Conservation (phyloP, 2,888 invertebrate genomes). For the Apodemia hepburni region DNA sequence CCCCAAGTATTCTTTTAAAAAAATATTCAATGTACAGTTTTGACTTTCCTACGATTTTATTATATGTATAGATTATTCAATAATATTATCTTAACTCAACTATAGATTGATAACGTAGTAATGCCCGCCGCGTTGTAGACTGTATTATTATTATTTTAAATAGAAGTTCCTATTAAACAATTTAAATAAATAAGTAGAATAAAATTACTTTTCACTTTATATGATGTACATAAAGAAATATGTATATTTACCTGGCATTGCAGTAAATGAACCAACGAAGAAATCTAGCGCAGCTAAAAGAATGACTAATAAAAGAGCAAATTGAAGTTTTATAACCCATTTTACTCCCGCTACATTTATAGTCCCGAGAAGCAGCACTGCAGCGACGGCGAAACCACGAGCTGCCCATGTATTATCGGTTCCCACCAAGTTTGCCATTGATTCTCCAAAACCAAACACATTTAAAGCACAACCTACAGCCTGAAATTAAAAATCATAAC, state of each 20-base stretch:
- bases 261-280: slow-evolving; percentile 93
- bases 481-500: slow-evolving; percentile 68
- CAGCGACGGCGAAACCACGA: slow-evolving; percentile 92
- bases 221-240: slow-evolving; percentile 6
- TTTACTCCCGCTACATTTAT: slow-evolving; percentile 98
- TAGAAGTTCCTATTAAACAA: too few relatives aligned
- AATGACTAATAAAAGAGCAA: slow-evolving; percentile 91
- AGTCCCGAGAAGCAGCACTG: slow-evolving; percentile 91
- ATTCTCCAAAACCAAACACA: slow-evolving; percentile 98
- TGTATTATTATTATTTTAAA: too few relatives aligned
- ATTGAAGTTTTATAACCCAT: slow-evolving; percentile 98
- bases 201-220: neutral
- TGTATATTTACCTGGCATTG: slow-evolving; percentile 82
- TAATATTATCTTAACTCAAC: too few relatives aligned
- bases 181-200: too few relatives aligned
- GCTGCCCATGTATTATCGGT: slow-evolving; percentile 89
- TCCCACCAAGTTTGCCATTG: slow-evolving; percentile 92
- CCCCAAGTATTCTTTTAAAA: too few relatives aligned
- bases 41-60: too few relatives aligned
- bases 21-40: too few relatives aligned
- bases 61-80: too few relatives aligned
- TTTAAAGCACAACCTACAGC: slow-evolving; percentile 98
- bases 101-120: too few relatives aligned
- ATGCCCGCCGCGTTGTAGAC: too few relatives aligned
- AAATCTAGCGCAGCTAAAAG: slow-evolving; percentile 95